Evolutionary conservation across 2,797 vertebrate species (phyloP).

Genomic region (Gorsachius magnificus): DNA sequence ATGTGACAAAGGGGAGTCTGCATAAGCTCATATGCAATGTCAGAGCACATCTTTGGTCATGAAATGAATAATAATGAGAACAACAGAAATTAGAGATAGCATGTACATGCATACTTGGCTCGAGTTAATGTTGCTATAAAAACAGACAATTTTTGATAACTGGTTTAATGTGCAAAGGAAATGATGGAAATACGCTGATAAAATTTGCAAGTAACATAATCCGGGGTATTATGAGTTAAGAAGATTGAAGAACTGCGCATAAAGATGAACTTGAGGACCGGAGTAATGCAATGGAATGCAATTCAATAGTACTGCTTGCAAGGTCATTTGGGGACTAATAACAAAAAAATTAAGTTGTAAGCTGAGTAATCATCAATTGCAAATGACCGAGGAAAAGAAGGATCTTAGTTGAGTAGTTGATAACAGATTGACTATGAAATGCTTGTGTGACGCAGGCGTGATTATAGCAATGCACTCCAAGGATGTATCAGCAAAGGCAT

Average conservation of each 20-base stretch:
- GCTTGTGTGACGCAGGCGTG: neutral
- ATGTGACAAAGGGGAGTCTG: neutral
- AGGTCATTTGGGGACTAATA: slow-evolving; percentile 48
- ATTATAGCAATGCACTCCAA: neutral
- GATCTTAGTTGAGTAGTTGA: neutral
- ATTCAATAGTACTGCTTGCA: neutral
- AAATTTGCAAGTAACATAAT: slow-evolving; percentile 20
- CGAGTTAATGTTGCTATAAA: slow-evolving; percentile 18
- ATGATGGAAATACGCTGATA: neutral
- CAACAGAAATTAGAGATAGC: neutral
- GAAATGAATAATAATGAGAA: neutral
- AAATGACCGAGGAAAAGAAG: slow-evolving; percentile 22
- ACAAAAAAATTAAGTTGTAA: slow-evolving; percentile 59
- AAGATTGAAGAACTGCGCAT: neutral
- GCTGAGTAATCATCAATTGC: slow-evolving; percentile 35
- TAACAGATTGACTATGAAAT: neutral
- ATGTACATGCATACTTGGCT: neutral
- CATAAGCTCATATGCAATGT: neutral
- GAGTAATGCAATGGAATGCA: neutral
- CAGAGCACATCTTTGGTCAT: neutral
- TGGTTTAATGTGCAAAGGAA: neutral
- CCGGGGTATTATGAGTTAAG: slow-evolving; percentile 19
- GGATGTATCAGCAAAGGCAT: neutral
- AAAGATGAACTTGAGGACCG: slow-evolving; percentile 23
- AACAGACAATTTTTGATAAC: neutral